phyloP scores from a whole-genome alignment of 2,113 vertebrate genomes.

The Anarhynchus alexandrinus region DNA sequence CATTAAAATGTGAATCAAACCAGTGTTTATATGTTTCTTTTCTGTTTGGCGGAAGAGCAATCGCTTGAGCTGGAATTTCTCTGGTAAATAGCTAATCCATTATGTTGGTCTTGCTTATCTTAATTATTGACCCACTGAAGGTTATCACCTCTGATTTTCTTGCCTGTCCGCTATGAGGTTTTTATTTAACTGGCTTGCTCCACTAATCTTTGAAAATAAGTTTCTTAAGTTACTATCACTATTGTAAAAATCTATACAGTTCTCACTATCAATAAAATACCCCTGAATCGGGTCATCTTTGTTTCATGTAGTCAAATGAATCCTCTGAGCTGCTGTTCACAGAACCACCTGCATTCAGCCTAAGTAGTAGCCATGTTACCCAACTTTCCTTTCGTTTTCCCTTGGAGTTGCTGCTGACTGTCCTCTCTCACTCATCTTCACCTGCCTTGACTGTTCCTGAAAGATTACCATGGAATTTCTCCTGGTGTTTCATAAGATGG shows the following conservation, averaged over 20 bases:
- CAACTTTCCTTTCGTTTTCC: background rate
- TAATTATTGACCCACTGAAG: background rate
- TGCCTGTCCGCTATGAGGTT: background rate
- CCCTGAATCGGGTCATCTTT: background rate
- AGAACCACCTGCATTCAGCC: background rate
- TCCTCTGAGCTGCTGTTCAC: background rate
- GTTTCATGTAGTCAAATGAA: background rate
- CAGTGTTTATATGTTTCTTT: background rate
- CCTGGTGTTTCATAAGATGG: background rate
- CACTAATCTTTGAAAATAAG: background rate
- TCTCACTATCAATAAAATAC: background rate
- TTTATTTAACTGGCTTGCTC: background rate
- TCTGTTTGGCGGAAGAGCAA: background rate
- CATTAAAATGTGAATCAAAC: slow-evolving; percentile 18
- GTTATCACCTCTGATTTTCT: background rate
- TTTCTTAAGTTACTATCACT: background rate
- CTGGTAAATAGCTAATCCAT: background rate
- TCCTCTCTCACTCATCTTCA: background rate
- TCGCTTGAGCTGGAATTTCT: background rate
- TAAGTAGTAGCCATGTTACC: background rate
- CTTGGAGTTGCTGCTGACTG: background rate
- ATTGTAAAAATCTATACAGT: background rate
- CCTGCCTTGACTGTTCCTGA: background rate
- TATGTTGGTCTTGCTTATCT: background rate
- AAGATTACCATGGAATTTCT: background rate